A percentile compares a stretch with the other conserved stretches of the same genome.
Conservation (phyloP, 1,140 invertebrate species). For the Papilio xuthus region DNA sequence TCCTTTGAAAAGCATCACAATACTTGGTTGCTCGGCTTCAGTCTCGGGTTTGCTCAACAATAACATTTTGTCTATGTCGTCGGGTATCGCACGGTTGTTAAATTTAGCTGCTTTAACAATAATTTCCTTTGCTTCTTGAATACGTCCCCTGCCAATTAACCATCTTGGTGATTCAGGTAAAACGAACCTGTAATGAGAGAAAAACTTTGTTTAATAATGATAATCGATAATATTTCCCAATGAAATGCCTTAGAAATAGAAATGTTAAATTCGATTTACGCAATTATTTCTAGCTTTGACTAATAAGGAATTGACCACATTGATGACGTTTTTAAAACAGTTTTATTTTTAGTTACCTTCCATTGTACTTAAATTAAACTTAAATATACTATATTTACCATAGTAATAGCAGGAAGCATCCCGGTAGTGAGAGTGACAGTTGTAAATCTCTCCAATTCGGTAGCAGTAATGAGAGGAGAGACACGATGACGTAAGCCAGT, state of each 20-base stretch:
- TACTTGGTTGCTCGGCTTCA: slow-evolving; percentile 77
- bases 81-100: slow-evolving; percentile 83
- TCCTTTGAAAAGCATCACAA: slow-evolving; percentile 84
- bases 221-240: too few species aligned
- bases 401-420: slow-evolving; percentile 84
- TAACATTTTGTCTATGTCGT: slow-evolving; percentile 85
- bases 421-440: slow-evolving; percentile 86
- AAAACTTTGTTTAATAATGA: slow-evolving; percentile 22
- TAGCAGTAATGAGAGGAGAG: slow-evolving; percentile 86
- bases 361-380: too few species aligned
- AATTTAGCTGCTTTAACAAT: slow-evolving; percentile 86
- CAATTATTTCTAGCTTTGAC: too few species aligned
- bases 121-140: slow-evolving; percentile 86
- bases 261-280: too few species aligned
- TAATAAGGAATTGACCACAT: too few species aligned
- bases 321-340: too few species aligned
- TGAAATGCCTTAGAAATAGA: too few species aligned
- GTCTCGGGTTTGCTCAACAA: slow-evolving; percentile 69
- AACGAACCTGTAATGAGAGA: slow-evolving; percentile 83
- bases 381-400: slow-evolving; percentile 79
- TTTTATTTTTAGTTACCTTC: too few species aligned
- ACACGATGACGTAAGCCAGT: slow-evolving; percentile 87
- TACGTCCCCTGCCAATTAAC: slow-evolving; percentile 88
- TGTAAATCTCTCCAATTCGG: slow-evolving; percentile 89
- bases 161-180: slow-evolving; percentile 93